These are phyloP conservation scores for Trididemnum miniatum DNA, from an alignment of 23 tunicate species.

Conservation along the genomic window DNA sequence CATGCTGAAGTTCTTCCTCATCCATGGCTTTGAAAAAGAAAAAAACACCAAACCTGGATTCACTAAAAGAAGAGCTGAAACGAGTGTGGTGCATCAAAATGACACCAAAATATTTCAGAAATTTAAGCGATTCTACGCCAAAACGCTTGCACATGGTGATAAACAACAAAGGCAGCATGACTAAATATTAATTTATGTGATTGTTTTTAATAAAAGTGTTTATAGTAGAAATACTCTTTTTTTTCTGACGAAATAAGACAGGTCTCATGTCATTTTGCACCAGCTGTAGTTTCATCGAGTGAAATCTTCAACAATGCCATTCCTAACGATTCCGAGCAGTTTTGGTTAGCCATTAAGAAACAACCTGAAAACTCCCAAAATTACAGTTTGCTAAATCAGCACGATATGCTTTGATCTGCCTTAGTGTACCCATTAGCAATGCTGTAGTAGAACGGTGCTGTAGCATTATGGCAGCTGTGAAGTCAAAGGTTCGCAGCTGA, in stretches of 20 bases:
- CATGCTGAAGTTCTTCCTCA: slow-evolving; percentile 31
- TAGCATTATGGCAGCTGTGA: not conserved
- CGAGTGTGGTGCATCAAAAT: slow-evolving; percentile 32
- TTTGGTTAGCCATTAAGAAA: not conserved
- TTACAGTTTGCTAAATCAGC: not conserved
- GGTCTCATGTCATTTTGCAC: no score
- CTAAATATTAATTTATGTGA: slow-evolving; percentile 9
- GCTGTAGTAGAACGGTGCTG: not conserved
- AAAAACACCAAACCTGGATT: slow-evolving; percentile 2
- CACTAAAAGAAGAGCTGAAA: slow-evolving; percentile 20
- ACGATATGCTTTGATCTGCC: not conserved
- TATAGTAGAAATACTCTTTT: no score
- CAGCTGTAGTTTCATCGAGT: not conserved
- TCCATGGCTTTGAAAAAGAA: slow-evolving; percentile 6
- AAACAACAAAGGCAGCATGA: slow-evolving; percentile 27
- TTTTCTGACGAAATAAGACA: no score
- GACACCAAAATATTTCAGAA: slow-evolving; percentile 8
- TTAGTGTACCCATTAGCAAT: not conserved
- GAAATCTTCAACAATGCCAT: not conserved
- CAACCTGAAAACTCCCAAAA: not conserved
- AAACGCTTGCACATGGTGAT: slow-evolving; percentile 35
- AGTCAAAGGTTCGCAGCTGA: not conserved
- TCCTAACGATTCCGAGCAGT: not conserved
- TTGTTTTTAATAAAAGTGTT: not conserved
- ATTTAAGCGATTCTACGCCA: slow-evolving; percentile 30